Evolutionary conservation across 2,888 invertebrate species (phyloP).

Genomic region (Scelioninae gen. 1): DNA sequence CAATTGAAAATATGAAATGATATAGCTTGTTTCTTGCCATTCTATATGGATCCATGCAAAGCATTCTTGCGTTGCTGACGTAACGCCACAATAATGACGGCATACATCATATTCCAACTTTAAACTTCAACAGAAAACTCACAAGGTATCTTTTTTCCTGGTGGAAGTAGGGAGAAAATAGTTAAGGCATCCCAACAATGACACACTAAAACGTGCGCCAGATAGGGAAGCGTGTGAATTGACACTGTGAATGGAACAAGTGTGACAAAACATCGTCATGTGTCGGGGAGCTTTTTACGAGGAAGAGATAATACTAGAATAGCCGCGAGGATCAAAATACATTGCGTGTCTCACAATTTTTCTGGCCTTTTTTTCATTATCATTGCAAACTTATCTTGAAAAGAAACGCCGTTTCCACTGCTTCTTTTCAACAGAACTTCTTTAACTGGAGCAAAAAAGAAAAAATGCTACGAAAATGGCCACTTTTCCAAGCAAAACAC

Average conservation of each 20-base stretch:
- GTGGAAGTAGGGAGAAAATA: conserved; percentile 60
- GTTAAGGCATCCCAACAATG: conserved; percentile 68
- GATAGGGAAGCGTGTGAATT: conserved; percentile 41
- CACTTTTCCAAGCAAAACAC: conserved; percentile 27
- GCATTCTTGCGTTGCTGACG: conserved; percentile 1
- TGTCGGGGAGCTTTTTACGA: conserved; percentile 28
- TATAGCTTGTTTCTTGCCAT: neutral
- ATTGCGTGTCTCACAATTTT: conserved; percentile 18
- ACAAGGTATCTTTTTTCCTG: conserved; percentile 19
- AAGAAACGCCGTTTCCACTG: neutral
- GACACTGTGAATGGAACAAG: conserved; percentile 40
- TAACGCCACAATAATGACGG: conserved; percentile 9
- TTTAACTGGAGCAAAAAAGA: neutral
- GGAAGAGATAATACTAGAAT: too few relatives aligned
- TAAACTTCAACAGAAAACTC: conserved; percentile 32
- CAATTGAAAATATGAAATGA: conserved; percentile 2
- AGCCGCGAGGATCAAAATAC: conserved; percentile 22
- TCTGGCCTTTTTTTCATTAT: conserved; percentile 10
- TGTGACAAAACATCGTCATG: conserved; percentile 40
- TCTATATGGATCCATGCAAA: conserved; percentile 4
- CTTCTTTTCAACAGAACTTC: conserved; percentile 7
- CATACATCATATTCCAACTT: conserved; percentile 23
- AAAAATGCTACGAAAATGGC: conserved; percentile 17
- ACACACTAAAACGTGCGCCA: conserved; percentile 17
- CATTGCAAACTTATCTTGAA: conserved; percentile 1